Percentiles rank a stretch among this genome's conserved stretches.
Conservation (phyloP, 2,888 invertebrate genomes). For the Lepas anatifera region DNA sequence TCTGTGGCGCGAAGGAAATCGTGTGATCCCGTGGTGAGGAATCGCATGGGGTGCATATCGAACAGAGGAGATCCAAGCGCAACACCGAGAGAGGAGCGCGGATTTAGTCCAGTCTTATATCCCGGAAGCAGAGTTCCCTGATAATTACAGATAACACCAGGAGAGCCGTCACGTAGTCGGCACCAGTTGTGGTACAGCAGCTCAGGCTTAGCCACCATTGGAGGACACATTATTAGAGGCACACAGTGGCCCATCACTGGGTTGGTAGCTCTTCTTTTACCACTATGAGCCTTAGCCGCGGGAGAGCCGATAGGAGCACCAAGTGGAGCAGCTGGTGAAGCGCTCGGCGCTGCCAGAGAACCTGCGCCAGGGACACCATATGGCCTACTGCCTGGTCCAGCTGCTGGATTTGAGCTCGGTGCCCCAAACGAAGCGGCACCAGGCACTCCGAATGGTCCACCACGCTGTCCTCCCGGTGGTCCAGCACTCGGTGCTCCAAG, state of each 20-base stretch:
- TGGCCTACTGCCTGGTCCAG: too few species aligned
- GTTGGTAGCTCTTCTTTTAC: background rate
- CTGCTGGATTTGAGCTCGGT: too few species aligned
- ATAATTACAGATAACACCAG: background rate
- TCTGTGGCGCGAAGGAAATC: background rate
- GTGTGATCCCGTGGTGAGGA: background rate
- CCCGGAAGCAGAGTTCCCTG: background rate
- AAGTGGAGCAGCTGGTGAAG: background rate
- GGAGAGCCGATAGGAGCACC: background rate
- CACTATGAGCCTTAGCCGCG: background rate
- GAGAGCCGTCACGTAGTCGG: background rate
- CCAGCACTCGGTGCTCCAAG: too few species aligned
- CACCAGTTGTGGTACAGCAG: background rate
- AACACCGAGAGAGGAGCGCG: background rate
- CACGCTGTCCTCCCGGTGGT: too few species aligned
- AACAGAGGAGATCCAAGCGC: background rate
- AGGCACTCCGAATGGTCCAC: too few species aligned
- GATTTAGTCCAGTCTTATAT: background rate
- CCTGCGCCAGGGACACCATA: background rate
- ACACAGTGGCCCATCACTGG: background rate
- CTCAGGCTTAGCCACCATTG: background rate
- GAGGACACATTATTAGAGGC: background rate
- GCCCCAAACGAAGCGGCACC: too few species aligned
- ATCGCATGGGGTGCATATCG: background rate
- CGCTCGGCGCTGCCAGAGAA: background rate